Conservation (phyloP, 2,113 vertebrate species). For the Trichechus manatus region DNA sequence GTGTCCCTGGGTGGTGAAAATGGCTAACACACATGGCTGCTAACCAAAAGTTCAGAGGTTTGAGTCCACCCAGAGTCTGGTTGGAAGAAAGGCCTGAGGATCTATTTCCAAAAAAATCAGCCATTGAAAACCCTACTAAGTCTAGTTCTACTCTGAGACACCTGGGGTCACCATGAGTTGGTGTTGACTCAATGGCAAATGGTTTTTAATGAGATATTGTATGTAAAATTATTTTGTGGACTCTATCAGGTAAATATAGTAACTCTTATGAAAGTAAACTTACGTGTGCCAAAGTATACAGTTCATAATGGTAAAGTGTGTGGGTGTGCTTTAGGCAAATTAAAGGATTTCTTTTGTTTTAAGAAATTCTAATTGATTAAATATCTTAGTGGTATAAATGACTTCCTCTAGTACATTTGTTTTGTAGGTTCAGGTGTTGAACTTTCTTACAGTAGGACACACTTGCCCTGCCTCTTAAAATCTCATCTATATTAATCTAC, state of each 20-base stretch:
- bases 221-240: slow-evolving; percentile 35
- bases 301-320: background rate
- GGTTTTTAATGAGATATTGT: background rate
- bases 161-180: background rate
- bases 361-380: slow-evolving; percentile 6
- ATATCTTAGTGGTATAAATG: background rate
- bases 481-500: background rate
- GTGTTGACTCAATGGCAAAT: background rate
- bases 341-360: slow-evolving; percentile 5
- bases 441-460: background rate
- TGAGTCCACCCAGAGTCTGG: background rate
- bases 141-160: background rate
- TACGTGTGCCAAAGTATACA: background rate
- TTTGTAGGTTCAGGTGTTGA: background rate
- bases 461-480: background rate
- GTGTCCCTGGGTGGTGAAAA: background rate
- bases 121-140: background rate
- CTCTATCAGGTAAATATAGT: background rate
- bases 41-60: background rate
- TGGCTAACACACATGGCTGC: background rate
- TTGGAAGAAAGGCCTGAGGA: background rate
- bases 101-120: background rate
- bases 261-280: background rate
- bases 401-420: background rate
- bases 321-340: background rate